Evolutionary conservation across 2,888 invertebrate species (phyloP).

Genomic region (Chalcosyrphus nemorum): DNA sequence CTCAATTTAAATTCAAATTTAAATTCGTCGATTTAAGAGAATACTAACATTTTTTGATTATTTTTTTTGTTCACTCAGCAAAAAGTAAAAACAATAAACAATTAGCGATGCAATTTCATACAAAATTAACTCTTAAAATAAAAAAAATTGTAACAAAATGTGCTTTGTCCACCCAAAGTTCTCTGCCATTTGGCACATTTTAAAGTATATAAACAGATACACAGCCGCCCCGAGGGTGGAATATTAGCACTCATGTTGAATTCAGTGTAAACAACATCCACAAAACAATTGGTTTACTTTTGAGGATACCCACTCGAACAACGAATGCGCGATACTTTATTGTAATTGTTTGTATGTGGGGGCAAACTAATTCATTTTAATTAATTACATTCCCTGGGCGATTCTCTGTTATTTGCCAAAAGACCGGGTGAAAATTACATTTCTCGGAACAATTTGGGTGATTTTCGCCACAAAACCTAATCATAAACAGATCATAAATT

Average conservation of each 20-base stretch:
- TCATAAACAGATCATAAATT: conserved; percentile 34
- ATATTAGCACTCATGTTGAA: not conserved
- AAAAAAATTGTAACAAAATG: not conserved
- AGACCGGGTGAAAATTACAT: not conserved
- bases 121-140: not conserved
- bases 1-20: too few relatives aligned
- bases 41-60: too few relatives aligned
- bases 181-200: not conserved
- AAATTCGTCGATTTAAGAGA: too few relatives aligned
- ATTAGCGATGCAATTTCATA: not conserved
- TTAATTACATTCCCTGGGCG: not conserved
- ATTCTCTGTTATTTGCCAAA: not conserved
- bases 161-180: not conserved
- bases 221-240: not conserved
- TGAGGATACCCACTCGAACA: not conserved
- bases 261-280: not conserved
- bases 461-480: not conserved
- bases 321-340: not conserved
- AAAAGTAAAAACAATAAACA: not conserved
- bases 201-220: too few relatives aligned
- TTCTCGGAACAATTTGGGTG: conserved; percentile 15
- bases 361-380: not conserved
- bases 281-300: not conserved
- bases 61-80: too few relatives aligned
- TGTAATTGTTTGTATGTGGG: not conserved